Evolutionary conservation across 2,797 vertebrate species (phyloP), one percentile per base, ranked within the genome.

Genomic region (Lepus townsendii): DNA sequence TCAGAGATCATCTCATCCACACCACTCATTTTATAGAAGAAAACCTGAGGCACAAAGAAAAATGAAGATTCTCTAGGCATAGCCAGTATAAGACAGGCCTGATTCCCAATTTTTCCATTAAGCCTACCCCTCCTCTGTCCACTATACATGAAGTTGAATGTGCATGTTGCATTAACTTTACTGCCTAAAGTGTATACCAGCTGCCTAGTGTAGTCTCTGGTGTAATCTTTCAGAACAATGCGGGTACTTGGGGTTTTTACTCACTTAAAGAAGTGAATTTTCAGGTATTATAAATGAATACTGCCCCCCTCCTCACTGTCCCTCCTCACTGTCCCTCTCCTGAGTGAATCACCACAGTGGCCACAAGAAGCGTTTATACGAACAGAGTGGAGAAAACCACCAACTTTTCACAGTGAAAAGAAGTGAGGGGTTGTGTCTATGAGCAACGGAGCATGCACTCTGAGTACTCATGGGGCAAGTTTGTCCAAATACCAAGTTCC

Each of bases 151-250:
- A 85, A 88, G 66, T 7, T 75, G 32, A 87, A 35, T 26, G 47
- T 75, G 32, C 54, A 27, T 42, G 27, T 80, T 88, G 77, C 62
- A 78, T 68, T 94, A 83, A 95, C 68, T 93, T 88, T 63, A 73
- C 82, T 65, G 19, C 22, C 54, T 83, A 79, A 86, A 10, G 69
- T 73, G 16, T 30, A 90, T 52, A 65, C 17, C 38, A 80, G 42
- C 7, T 19, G 22, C 24, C 62, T 47, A 42, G 17, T 63, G 30
- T 57, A 71, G 47, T 77, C 16, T 54, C 35, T 93, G 13, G 6
- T 47, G 5, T 26, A 73, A 27, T 84, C 19, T 68, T 95, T 79
- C 30, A 69, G 47, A 80, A 75, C 13, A 73, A 50, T 3, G 38
- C 26, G 14, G 14, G 57, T 42, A 57, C 3, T 0, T 54, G 35